Percentiles rank a stretch among this genome's conserved stretches.
Evolutionary conservation across 2,888 invertebrate species (phyloP).

Genomic region (Frankliniella fusca): DNA sequence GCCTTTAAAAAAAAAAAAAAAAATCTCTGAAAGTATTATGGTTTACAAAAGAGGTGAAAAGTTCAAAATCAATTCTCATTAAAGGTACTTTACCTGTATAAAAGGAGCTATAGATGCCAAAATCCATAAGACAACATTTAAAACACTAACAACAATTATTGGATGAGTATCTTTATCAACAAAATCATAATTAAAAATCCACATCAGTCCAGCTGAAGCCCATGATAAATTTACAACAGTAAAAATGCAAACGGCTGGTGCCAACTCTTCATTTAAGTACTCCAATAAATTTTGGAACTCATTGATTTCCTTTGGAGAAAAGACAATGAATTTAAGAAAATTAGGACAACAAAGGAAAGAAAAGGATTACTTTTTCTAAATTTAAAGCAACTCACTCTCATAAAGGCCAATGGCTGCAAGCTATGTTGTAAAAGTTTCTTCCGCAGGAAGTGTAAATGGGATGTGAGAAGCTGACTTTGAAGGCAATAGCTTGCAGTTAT

Average conservation of each 20-base stretch:
- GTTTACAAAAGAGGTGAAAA: too few species aligned
- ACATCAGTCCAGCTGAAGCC: constrained; percentile 64
- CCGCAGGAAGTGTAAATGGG: constrained; percentile 67
- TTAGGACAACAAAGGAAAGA: not conserved
- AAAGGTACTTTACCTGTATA: constrained; percentile 50
- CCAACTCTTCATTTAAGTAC: constrained; percentile 71
- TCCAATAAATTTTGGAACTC: constrained; percentile 73
- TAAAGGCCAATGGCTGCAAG: constrained; percentile 70
- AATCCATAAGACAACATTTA: constrained; percentile 61
- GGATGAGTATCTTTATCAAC: constrained; percentile 58
- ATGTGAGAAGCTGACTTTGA: constrained; percentile 71
- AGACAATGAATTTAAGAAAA: not conserved
- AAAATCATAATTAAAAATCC: constrained; percentile 60
- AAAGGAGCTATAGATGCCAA: constrained; percentile 63
- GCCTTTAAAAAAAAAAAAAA: constrained; percentile 50
- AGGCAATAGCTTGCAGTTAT: constrained; percentile 77
- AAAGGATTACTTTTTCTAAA: not conserved
- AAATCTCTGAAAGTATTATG: not conserved
- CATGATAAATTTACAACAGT: constrained; percentile 70
- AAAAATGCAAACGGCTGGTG: constrained; percentile 71
- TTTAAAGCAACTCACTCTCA: constrained; percentile 49
- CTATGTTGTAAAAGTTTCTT: constrained; percentile 68
- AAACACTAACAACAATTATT: constrained; percentile 50
- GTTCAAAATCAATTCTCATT: too few species aligned
- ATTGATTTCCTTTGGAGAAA: constrained; percentile 55